Percentiles rank a stretch among this genome's conserved stretches.
These are phyloP conservation scores for Linurgus olivaceus DNA, from an alignment of 2,797 vertebrate species.

Conservation along the genomic window DNA sequence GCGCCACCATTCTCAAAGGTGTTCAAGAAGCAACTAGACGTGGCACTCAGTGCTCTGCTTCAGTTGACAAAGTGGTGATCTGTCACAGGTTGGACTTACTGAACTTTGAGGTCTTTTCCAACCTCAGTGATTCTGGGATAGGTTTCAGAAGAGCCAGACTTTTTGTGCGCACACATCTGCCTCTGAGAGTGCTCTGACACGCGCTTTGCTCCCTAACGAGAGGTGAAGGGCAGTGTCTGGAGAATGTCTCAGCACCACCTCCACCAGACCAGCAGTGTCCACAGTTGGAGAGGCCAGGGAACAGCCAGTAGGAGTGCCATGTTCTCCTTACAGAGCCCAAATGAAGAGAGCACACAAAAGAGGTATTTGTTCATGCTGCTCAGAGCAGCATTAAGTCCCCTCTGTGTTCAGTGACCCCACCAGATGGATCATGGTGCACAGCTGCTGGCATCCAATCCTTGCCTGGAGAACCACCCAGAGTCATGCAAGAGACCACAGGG, in stretches of 20 bases:
- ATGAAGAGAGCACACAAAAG: not conserved
- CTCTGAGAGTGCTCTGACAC: not conserved
- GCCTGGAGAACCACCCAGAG: not conserved
- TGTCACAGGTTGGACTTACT: not conserved
- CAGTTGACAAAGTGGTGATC: not conserved
- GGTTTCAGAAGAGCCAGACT: not conserved
- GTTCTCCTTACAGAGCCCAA: not conserved
- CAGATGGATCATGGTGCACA: not conserved
- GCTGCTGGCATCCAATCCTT: not conserved
- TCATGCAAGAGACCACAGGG: not conserved
- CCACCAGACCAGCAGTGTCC: not conserved
- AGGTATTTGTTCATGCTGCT: not conserved
- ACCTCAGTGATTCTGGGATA: not conserved
- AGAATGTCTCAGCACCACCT: not conserved
- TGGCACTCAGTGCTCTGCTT: not conserved
- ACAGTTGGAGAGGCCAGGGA: not conserved
- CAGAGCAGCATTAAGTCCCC: not conserved
- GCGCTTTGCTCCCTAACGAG: not conserved
- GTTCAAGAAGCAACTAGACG: rapidly evolving
- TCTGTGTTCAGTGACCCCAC: not conserved
- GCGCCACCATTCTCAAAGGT: not conserved
- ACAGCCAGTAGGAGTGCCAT: not conserved
- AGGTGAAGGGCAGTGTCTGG: not conserved
- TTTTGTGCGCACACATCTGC: rapidly evolving
- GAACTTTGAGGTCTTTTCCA: not conserved